Conservation (phyloP, 2,113 vertebrate genomes). For the Isichthys henryi region DNA sequence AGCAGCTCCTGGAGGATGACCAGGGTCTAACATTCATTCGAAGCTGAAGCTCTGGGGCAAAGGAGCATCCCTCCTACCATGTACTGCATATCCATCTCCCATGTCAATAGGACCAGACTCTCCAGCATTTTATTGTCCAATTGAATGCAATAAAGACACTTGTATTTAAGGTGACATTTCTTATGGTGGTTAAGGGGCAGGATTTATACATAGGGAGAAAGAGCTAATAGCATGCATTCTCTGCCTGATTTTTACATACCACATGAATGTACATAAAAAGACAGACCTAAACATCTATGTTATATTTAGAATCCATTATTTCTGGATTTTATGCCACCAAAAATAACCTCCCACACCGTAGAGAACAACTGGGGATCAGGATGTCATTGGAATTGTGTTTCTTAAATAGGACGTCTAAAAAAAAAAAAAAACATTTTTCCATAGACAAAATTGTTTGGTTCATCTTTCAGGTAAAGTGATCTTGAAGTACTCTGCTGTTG, state of each 20-base stretch:
- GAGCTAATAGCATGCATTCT: neutral
- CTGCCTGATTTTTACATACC: neutral
- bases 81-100: neutral
- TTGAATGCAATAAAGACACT: neutral
- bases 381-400: neutral
- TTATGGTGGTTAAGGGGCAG: neutral
- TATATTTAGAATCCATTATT: neutral
- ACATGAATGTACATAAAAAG: neutral
- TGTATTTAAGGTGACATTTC: neutral
- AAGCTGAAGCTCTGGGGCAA: neutral
- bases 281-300: neutral
- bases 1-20: conserved; percentile 35
- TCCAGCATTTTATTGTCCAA: neutral
- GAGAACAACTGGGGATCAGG: neutral
- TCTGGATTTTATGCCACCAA: neutral
- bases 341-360: neutral
- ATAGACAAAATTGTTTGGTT: neutral
- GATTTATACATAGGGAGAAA: neutral
- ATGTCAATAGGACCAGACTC: neutral
- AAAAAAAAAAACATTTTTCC: neutral
- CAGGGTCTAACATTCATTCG: conserved; percentile 23
- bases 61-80: neutral
- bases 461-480: neutral
- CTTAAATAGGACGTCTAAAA: neutral
- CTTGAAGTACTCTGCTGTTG: neutral